Conservation (phyloP, 2,797 vertebrate genomes). For the Hemibagrus guttatus region DNA sequence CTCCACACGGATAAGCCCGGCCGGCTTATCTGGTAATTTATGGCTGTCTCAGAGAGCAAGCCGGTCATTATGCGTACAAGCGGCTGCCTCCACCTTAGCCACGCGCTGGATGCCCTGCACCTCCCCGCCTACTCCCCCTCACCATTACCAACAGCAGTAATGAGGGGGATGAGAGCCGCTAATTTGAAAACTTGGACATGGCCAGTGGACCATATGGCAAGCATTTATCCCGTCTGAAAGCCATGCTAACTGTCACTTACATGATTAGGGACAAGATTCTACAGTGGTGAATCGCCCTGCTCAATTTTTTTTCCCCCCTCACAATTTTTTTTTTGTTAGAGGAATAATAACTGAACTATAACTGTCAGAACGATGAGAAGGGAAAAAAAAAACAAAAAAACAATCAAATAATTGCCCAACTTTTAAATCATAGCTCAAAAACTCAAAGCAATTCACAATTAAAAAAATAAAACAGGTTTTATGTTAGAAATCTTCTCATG, state of each 20-base stretch:
- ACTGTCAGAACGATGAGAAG: slow-evolving; percentile 57
- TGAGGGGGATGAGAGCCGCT: slow-evolving; percentile 89
- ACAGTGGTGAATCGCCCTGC: slow-evolving; percentile 78
- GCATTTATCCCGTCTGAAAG: slow-evolving; percentile 95
- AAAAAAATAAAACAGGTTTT: not conserved
- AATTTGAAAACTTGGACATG: slow-evolving; percentile 89
- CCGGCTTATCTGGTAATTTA: slow-evolving; percentile 56
- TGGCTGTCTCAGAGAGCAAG: slow-evolving; percentile 41
- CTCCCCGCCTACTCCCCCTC: slow-evolving; percentile 32
- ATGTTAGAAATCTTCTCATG: not conserved
- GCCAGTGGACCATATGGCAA: slow-evolving; percentile 96
- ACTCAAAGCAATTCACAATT: not conserved
- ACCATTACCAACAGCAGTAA: slow-evolving; percentile 83
- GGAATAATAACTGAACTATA: slow-evolving; percentile 78
- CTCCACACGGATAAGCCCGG: slow-evolving; percentile 26
- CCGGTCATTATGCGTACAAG: slow-evolving; percentile 41
- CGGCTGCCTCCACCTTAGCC: slow-evolving; percentile 41
- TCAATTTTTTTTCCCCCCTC: not conserved
- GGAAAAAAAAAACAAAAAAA: not conserved
- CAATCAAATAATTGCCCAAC: not conserved
- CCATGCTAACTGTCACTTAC: slow-evolving; percentile 90
- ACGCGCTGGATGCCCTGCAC: slow-evolving; percentile 29
- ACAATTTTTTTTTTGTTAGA: slow-evolving; percentile 27
- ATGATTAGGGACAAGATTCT: slow-evolving; percentile 89
- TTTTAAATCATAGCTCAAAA: not conserved